phyloP scores from a whole-genome alignment of 1,140 invertebrate species.

The Littorina saxatilis region DNA sequence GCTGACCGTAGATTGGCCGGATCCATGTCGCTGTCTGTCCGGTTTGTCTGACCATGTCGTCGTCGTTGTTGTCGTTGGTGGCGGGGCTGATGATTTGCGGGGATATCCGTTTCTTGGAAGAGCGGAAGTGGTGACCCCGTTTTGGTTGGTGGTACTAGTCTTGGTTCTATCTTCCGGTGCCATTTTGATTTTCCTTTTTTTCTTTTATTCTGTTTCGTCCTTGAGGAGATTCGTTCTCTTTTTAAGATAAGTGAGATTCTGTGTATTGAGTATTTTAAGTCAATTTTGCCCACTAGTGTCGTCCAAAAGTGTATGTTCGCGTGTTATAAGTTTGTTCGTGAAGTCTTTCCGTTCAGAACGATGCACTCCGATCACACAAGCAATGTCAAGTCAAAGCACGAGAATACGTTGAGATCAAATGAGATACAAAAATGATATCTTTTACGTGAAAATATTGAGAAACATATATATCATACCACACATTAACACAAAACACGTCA shows the following conservation, averaged over 20 bases:
- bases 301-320: not conserved
- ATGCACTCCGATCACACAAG: too few relatives aligned
- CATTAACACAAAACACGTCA: too few relatives aligned
- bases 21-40: slow-evolving; percentile 47
- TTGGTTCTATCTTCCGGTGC: not conserved
- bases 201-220: not conserved
- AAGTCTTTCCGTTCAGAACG: too few relatives aligned
- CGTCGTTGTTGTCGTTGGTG: not conserved
- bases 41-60: not conserved
- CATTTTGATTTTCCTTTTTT: not conserved
- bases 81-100: not conserved
- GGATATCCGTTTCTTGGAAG: not conserved
- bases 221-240: not conserved
- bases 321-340: not conserved
- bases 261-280: not conserved
- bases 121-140: not conserved
- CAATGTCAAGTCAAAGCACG: too few relatives aligned
- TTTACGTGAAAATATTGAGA: too few relatives aligned
- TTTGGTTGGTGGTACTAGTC: not conserved
- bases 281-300: not conserved
- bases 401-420: too few relatives aligned
- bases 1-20: slow-evolving; percentile 44
- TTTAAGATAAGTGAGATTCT: not conserved
- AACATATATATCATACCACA: too few relatives aligned
- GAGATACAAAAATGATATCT: too few relatives aligned